These are phyloP conservation scores for Ficedula albicollis DNA, from an alignment of 2,797 vertebrate genomes.

Conservation along the genomic window DNA sequence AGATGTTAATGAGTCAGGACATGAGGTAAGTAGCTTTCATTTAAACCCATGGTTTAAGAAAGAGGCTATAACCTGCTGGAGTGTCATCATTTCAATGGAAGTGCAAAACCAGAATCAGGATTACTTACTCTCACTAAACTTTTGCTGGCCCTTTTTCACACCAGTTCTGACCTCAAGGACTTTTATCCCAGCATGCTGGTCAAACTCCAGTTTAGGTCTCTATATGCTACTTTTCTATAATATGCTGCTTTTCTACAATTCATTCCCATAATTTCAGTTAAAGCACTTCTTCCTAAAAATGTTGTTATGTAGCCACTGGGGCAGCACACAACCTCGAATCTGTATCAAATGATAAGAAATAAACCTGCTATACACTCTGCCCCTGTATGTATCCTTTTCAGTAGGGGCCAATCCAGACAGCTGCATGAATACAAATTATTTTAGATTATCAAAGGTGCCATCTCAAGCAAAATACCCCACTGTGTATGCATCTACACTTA, in stretches of 20 bases:
- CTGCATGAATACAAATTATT: not conserved
- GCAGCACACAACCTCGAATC: not conserved
- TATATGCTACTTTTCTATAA: not conserved
- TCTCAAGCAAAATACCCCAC: not conserved
- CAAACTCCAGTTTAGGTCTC: not conserved
- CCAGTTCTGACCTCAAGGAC: not conserved
- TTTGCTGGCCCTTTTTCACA: slow-evolving; percentile 3
- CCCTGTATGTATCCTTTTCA: not conserved
- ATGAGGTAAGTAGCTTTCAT: not conserved
- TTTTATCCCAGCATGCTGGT: slow-evolving; percentile 12
- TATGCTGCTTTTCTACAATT: not conserved
- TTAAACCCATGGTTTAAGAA: not conserved
- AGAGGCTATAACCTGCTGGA: not conserved
- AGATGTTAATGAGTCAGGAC: not conserved
- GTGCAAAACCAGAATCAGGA: not conserved
- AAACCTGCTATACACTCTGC: not conserved
- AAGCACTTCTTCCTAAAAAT: not conserved
- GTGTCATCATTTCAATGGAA: not conserved
- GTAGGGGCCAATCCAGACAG: not conserved
- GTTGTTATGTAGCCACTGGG: not conserved
- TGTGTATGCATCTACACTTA: not conserved
- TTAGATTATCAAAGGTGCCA: not conserved
- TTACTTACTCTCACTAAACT: not conserved
- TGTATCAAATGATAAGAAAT: not conserved
- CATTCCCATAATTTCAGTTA: not conserved